Evolutionary conservation across 2,113 vertebrate species (phyloP), one percentile per base, ranked within the genome.

Genomic region (Amazona vittata): DNA sequence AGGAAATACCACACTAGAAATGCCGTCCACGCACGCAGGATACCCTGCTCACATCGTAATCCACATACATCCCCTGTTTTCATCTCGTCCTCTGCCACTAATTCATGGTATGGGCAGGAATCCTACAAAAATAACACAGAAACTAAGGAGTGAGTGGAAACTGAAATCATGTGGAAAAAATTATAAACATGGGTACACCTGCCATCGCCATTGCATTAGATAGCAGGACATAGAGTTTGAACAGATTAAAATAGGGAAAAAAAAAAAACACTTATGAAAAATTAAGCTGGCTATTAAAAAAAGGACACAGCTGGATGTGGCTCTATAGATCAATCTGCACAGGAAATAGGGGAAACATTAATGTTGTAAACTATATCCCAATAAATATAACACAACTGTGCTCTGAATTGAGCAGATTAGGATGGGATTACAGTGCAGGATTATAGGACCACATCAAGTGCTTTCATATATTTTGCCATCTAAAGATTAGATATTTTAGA

Each of bases 401-500:
- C 67, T 80, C 74, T 4, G 62, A 75, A 52, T 0, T 3, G 60
- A 83, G 90, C 81, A 93, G 95, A 87, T 94, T 53, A 90, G 82
- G 75, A 3, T 2, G 4, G 78, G 92, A 94, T 96, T 91, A 86
- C 41, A n/a, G 86, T 0, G 33, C 55, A 65, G 89, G 93, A 96
- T 97, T 95, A 93, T 22, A 67, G 73, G 69, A 70, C 53, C 59
- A 29, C 83, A 67, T 44, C 73, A 21, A 33, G 31, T 8, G 53
- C 68, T 70, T 60, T 81, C 86, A 11, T 39, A 4, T 18, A 57
- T 81, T 86, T 67, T 89, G 53, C 86, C 53, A 91, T 95, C 86
- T 83, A 59, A 77, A 86, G 77, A 96, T 93, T 63, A 94, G 60
- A 62, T 44, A 59, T 83, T 94, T 89, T 59, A 94, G 93, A 93